Conservation (phyloP, 2,888 invertebrate genomes). For the Xanthorhoe spadicearia region DNA sequence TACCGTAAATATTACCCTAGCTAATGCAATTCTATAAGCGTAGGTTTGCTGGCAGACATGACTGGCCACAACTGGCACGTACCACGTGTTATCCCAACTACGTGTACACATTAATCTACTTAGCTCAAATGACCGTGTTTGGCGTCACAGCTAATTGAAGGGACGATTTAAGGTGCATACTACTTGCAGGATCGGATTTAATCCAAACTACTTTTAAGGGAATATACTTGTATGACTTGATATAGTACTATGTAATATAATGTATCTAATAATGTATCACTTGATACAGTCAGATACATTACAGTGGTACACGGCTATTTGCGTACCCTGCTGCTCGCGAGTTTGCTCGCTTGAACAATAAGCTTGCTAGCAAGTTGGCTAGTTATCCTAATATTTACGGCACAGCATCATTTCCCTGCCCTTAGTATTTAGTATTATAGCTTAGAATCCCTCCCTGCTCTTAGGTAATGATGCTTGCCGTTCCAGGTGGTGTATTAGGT, state of each 20-base stretch:
- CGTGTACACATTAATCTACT: constrained; percentile 14
- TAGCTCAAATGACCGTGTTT: constrained; percentile 25
- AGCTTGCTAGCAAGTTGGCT: too few relatives aligned
- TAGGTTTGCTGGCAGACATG: neutral
- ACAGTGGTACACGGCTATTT: too few relatives aligned
- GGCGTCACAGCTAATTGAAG: constrained; percentile 37
- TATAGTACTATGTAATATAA: too few relatives aligned
- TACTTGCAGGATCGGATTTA: neutral
- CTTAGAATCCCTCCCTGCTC: neutral
- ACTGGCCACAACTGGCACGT: neutral
- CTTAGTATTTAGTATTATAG: too few relatives aligned
- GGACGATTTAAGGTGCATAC: constrained; percentile 27
- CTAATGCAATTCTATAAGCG: neutral
- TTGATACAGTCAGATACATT: too few relatives aligned
- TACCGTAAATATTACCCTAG: neutral
- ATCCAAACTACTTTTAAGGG: neutral
- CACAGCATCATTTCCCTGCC: too few relatives aligned
- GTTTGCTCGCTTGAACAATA: too few relatives aligned
- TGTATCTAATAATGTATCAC: too few relatives aligned
- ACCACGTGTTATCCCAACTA: constrained; percentile 7
- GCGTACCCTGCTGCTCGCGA: too few relatives aligned
- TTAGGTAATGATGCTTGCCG: neutral
- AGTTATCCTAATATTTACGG: too few relatives aligned
- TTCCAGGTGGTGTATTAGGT: neutral
- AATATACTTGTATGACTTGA: too few relatives aligned